phyloP scores from a whole-genome alignment of 1,140 invertebrate genomes.

The Pogonognathellus flavescens region DNA sequence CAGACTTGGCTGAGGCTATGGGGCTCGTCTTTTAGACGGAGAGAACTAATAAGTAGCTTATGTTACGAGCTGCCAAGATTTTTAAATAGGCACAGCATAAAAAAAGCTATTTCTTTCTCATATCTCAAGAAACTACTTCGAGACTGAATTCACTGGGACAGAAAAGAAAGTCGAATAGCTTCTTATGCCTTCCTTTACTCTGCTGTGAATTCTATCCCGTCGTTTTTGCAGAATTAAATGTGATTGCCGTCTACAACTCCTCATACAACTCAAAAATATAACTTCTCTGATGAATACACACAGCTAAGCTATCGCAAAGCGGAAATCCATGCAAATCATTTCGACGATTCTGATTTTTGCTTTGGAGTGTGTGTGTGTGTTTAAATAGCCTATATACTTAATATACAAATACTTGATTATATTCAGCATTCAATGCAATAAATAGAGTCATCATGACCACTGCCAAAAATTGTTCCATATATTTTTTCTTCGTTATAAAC shows the following conservation, averaged over 20 bases:
- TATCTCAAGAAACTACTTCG: not conserved
- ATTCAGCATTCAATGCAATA: too few relatives aligned
- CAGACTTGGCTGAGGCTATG: constrained; percentile 24
- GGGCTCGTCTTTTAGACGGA: constrained; percentile 14
- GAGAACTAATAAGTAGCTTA: constrained; percentile 43
- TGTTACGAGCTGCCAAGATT: constrained; percentile 39
- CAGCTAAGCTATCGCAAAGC: not conserved
- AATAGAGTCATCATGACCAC: not conserved
- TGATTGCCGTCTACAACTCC: not conserved
- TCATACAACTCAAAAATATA: constrained; percentile 15
- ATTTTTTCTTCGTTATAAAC: too few relatives aligned
- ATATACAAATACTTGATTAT: too few relatives aligned
- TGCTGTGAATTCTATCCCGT: too few relatives aligned
- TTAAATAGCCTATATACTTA: not conserved
- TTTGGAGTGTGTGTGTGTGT: too few relatives aligned
- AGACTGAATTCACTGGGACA: not conserved
- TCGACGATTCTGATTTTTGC: not conserved
- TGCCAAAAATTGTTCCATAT: constrained; percentile 8
- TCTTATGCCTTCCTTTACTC: not conserved
- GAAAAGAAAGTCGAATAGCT: not conserved
- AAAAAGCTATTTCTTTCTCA: not conserved
- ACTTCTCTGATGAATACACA: too few relatives aligned
- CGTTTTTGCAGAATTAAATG: not conserved
- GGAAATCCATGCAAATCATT: not conserved
- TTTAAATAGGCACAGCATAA: constrained; percentile 39